phyloP scores from a whole-genome alignment of 2,797 vertebrate species.

The Balearica regulorum region DNA sequence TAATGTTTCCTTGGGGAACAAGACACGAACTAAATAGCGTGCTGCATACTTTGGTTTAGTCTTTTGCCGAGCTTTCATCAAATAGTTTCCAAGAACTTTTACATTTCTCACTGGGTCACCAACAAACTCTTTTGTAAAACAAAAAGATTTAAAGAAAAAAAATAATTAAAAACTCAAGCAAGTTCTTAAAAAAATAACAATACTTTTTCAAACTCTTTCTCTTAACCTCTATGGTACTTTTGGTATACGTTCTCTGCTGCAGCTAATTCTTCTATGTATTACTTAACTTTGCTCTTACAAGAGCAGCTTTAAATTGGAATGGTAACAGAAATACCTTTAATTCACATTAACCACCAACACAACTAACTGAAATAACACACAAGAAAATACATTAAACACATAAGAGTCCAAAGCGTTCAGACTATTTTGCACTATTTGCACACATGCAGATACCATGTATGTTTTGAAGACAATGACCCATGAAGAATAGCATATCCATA shows the following conservation, averaged over 20 bases:
- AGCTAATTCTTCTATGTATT: not conserved
- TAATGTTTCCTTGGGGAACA: constrained; percentile 76
- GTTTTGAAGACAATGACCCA: not conserved
- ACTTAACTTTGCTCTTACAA: not conserved
- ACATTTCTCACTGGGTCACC: constrained; percentile 77
- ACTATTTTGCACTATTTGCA: not conserved
- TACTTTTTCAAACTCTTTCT: not conserved
- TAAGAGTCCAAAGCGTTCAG: not conserved
- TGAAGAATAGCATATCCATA: not conserved
- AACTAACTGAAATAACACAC: not conserved
- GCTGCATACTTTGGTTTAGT: constrained; percentile 70
- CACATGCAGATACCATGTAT: accelerated
- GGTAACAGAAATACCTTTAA: not conserved
- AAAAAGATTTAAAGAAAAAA: not conserved
- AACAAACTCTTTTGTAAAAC: constrained; percentile 70
- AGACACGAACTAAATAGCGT: constrained; percentile 72
- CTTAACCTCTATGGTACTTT: not conserved
- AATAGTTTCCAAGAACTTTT: constrained; percentile 65
- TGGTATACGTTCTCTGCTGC: not conserved
- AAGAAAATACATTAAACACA: not conserved
- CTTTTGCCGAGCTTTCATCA: constrained; percentile 72
- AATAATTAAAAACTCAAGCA: not conserved
- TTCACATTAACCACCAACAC: not conserved
- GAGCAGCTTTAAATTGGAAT: not conserved
- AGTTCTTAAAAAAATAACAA: not conserved